These are phyloP conservation scores for Rhinolophus sinicus DNA, from an alignment of 2,113 vertebrate species.

Conservation along the genomic window DNA sequence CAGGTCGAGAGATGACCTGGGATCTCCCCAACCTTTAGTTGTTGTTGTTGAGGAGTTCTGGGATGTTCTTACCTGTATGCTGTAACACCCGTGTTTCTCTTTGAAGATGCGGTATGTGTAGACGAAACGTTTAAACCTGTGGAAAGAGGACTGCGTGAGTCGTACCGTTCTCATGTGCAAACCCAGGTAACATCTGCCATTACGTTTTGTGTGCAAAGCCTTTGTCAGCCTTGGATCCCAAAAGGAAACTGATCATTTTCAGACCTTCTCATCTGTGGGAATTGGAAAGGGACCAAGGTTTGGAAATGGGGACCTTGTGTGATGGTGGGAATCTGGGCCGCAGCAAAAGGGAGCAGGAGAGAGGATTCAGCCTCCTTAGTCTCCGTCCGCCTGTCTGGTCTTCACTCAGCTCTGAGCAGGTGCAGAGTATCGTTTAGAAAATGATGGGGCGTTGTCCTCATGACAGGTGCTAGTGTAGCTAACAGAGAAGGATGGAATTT, in stretches of 20 bases:
- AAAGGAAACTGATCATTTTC: neutral
- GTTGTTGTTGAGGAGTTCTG: neutral
- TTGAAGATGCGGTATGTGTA: constrained; percentile 76
- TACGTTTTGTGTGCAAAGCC: too few relatives aligned
- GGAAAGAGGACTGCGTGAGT: constrained; percentile 32
- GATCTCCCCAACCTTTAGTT: accelerated
- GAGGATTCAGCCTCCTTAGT: neutral
- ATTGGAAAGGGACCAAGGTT: neutral
- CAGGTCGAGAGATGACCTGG: too few relatives aligned
- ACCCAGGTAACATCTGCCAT: neutral
- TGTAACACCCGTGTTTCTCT: constrained; percentile 47
- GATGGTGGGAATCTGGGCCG: neutral
- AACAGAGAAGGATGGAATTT: neutral
- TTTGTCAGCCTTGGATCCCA: neutral
- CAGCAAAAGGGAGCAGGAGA: neutral
- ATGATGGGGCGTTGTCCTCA: too few relatives aligned
- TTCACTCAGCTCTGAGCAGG: neutral
- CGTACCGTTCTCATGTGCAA: neutral
- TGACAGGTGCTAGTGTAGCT: neutral
- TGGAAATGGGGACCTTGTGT: neutral
- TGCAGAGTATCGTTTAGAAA: neutral
- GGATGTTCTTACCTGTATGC: constrained; percentile 50
- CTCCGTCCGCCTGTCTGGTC: neutral
- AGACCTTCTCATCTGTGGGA: neutral
- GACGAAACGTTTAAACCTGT: constrained; percentile 65